Evolutionary conservation across 2,888 invertebrate species (phyloP), one percentile per base, ranked within the genome.

Genomic region (Portevinia maculata): DNA sequence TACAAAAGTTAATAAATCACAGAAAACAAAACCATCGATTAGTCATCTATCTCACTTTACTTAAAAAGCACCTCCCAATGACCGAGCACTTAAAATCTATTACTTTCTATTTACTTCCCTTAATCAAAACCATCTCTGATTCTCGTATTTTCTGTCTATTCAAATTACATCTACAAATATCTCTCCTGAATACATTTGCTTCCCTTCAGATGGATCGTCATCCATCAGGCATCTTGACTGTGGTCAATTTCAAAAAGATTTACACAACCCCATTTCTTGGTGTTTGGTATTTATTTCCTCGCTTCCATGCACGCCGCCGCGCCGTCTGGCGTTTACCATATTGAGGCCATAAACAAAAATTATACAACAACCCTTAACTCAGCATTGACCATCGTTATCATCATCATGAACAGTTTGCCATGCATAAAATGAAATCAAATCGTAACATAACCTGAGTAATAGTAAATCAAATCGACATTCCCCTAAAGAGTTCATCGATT

Each of bases 321-420:
- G 9, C 13, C n/a, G n/a, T n/a, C n/a, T n/a, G n/a, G n/a, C n/a
- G n/a, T n/a, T 5, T 11, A 17, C 53, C 17, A 7, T 24, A 32
- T 11, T 17, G 24, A 34, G 39, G 60, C 34, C 46, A 30, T 32
- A 41, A 57, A 44, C 17, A 59, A 30, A 44, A 21, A 55, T 55
- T 55, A 39, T 41, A 21, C 17, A 41, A 41, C 17, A 28, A 59
- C 11, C 41, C 41, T 17, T 41, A 3, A 17, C n/a, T 41, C 24
- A 24, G 24, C 57, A 41, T 3, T 11, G 19, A 13, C 32, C 30
- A 9, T 7, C 53, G 37, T 13, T 8, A 37, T n/a, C 17, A 17
- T 39, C 39, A 30, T n/a, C 17, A 17, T 32, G 19, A 46, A 32
- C 34, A 37, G 8, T 60, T 32, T 19, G 60, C 60, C 30, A 17